Conservation (phyloP, 2,888 invertebrate species). For the Ochropleura plecta region DNA sequence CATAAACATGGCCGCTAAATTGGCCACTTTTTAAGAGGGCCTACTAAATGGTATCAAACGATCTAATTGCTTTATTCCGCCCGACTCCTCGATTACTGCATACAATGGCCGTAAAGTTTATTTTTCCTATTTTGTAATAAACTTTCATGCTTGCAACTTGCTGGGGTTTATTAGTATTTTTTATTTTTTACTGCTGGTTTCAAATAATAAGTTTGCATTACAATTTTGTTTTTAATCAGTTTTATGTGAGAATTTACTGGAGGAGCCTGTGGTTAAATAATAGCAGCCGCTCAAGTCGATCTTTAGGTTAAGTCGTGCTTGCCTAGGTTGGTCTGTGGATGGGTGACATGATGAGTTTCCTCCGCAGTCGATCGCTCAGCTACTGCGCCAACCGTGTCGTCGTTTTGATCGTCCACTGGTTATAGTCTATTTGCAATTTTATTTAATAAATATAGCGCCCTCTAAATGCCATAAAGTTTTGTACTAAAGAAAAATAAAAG, state of each 20-base stretch:
- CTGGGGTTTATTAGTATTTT: slow-evolving; percentile 41
- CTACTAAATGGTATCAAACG: slow-evolving; percentile 65
- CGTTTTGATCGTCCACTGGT: too few species aligned
- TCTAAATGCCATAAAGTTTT: too few species aligned
- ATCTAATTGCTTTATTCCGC: slow-evolving; percentile 69
- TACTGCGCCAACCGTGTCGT: too few species aligned
- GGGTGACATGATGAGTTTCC: too few species aligned
- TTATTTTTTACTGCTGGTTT: slow-evolving; percentile 26
- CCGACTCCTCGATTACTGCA: slow-evolving; percentile 55
- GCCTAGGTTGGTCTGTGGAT: too few species aligned
- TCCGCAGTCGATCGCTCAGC: too few species aligned
- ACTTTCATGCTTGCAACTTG: slow-evolving; percentile 54
- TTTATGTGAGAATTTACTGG: slow-evolving; percentile 7
- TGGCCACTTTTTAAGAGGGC: slow-evolving; percentile 55
- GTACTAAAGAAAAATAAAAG: too few species aligned
- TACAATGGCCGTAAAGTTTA: slow-evolving; percentile 61
- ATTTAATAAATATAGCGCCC: too few species aligned
- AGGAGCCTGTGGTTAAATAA: background rate
- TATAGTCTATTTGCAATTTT: too few species aligned
- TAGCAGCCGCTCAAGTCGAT: too few species aligned
- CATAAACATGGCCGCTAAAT: slow-evolving; percentile 56
- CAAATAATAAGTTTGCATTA: slow-evolving; percentile 18
- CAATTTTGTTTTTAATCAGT: slow-evolving; percentile 15
- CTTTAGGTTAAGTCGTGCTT: too few species aligned
- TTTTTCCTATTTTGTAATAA: slow-evolving; percentile 62